Base-by-base conservation (phyloP, 92 coral and sea anemone species). In the Zoanthus solanderi region DNA sequence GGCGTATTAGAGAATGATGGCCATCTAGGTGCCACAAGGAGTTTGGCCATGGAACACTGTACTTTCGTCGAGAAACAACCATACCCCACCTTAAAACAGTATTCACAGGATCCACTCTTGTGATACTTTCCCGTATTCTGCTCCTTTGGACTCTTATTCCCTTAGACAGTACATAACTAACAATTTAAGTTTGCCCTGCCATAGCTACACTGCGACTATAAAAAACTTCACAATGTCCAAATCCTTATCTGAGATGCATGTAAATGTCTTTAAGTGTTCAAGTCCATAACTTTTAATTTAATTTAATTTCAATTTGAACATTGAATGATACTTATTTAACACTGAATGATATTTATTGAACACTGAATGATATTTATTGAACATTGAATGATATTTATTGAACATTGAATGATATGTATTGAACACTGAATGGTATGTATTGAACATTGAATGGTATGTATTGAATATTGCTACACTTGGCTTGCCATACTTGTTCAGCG, bases 171-270 rank as follows among this genome's bases (percentile, higher is more conserved):
- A 73, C 54, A 45, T 44, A 73, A 73, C 78, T 54, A 71, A 71
- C 16, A 71, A 71, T 73, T 23, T 44, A 45, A 45, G 78, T 73
- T 15, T 73, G 78, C 44, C 78, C 54, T 42, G 30, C 56, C 57
- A 73, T 45, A 45, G 78, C 78, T 73, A 23, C 78, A 73, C 78
- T 45, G 78, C 54, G 78, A 73, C 30, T 5, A 73, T 45, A 42
- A 73, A 45, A 42, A 1, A 28, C 53, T 73, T 73, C 56, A 73
- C 56, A 37, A 72, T 42, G 53, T 72, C 76, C 76, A 73, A 45
- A 45, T 86, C 84, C 47, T 56, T 57, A 54, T 66, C 57, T 5
- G 89, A 86, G 11, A 86, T 44, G 60, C 29, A 60, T 13, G 17
- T 71, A 18, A 44, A 72, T 61, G 46, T 60, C 37, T 61, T 37